These are phyloP conservation scores for Parapsyche elsis DNA, from an alignment of 1,140 invertebrate genomes.

Conservation along the genomic window DNA sequence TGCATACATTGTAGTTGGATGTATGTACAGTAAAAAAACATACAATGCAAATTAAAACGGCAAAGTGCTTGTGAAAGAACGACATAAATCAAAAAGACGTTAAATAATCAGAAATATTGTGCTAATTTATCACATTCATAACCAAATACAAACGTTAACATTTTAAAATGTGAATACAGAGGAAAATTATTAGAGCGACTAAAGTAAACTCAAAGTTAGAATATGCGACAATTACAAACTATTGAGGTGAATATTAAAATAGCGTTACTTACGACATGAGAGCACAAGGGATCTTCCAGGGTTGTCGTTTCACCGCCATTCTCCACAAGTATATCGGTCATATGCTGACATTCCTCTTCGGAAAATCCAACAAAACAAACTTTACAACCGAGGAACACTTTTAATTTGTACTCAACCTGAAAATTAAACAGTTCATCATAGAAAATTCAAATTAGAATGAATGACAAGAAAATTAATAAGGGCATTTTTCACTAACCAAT, in stretches of 20 bases:
- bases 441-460: slow-evolving; percentile 5
- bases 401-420: slow-evolving; percentile 78
- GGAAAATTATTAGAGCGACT: no score
- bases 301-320: slow-evolving; percentile 84
- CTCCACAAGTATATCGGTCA: slow-evolving; percentile 86
- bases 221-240: not conserved
- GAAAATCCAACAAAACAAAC: slow-evolving; percentile 92
- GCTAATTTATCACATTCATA: no score
- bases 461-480: not conserved
- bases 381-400: slow-evolving; percentile 87
- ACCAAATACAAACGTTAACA: no score
- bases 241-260: not conserved
- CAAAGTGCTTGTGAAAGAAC: no score
- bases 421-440: slow-evolving; percentile 10
- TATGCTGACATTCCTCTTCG: slow-evolving; percentile 88
- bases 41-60: no score
- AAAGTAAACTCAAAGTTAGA: no score
- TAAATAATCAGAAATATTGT: no score
- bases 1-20: not conserved
- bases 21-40: not conserved
- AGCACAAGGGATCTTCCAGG: slow-evolving; percentile 83
- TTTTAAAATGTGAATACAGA: no score
- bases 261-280: slow-evolving; percentile 84
- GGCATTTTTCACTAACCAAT: slow-evolving; percentile 70
- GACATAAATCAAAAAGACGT: no score